Evolutionary conservation across 2,888 invertebrate genomes (phyloP).

Genomic region (Rhyacophila evoluta): DNA sequence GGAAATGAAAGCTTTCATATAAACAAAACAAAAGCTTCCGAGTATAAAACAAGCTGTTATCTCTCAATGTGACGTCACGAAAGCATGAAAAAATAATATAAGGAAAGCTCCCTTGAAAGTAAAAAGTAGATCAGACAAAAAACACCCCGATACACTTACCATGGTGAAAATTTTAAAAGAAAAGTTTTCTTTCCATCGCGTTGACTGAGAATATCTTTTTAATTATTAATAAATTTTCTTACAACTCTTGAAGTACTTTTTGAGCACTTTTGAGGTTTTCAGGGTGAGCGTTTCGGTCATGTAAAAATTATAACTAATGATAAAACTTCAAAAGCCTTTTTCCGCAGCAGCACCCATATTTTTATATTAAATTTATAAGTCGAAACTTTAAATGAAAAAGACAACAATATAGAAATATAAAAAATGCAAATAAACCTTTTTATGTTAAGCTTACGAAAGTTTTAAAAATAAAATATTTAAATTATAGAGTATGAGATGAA

Average conservation of each 20-base stretch:
- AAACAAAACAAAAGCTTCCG: slow-evolving; percentile 7
- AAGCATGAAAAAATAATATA: slow-evolving; percentile 31
- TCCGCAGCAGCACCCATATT: background rate
- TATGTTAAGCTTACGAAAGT: no score
- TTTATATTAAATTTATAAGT: no score
- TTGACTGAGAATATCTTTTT: slow-evolving; percentile 41
- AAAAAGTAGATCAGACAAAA: slow-evolving; percentile 28
- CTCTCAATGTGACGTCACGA: slow-evolving; percentile 23
- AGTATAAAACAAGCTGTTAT: slow-evolving; percentile 34
- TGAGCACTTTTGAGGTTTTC: slow-evolving; percentile 1
- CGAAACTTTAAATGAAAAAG: no score
- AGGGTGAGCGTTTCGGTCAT: background rate
- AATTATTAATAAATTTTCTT: slow-evolving; percentile 46
- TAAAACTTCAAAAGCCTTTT: slow-evolving; percentile 1
- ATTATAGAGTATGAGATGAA: no score
- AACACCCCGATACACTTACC: slow-evolving; percentile 33
- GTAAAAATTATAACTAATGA: slow-evolving; percentile 22
- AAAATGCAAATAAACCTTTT: no score
- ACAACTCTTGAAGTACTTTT: slow-evolving; percentile 29
- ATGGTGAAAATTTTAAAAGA: slow-evolving; percentile 48
- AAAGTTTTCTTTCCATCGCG: slow-evolving; percentile 41
- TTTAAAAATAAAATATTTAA: no score
- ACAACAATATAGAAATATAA: no score
- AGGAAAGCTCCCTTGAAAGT: slow-evolving; percentile 1
- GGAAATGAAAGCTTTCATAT: slow-evolving; percentile 31